Evolutionary conservation across 2,113 vertebrate genomes (phyloP).

Genomic region (Paradisaea rubra): DNA sequence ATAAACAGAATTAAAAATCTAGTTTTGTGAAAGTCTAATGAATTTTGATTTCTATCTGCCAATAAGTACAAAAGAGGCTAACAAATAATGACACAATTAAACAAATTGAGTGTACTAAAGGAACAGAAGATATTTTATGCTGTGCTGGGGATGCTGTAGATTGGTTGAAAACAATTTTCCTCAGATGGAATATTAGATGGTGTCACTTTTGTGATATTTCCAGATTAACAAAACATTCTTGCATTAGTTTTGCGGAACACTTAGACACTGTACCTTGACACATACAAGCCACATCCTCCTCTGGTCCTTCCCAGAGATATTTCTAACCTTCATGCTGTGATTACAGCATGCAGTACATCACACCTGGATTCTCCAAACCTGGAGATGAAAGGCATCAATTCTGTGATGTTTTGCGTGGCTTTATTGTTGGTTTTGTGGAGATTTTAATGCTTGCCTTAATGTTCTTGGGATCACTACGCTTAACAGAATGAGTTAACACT

Average conservation of each 20-base stretch:
- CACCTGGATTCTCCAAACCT: background rate
- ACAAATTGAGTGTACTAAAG: background rate
- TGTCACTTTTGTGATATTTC: background rate
- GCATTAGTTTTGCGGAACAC: background rate
- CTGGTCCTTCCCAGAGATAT: background rate
- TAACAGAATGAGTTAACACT: background rate
- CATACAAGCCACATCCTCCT: background rate
- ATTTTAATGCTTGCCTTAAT: background rate
- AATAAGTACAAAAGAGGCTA: background rate
- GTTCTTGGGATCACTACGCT: background rate
- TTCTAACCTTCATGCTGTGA: background rate
- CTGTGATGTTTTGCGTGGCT: background rate
- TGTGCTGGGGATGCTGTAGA: background rate
- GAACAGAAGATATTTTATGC: background rate
- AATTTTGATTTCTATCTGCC: background rate
- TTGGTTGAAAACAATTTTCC: background rate
- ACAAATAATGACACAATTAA: background rate
- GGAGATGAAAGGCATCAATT: background rate
- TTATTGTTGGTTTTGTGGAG: rapidly evolving
- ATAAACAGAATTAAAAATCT: background rate
- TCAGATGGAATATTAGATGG: background rate
- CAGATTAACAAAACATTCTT: background rate
- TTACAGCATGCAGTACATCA: background rate
- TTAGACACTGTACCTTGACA: background rate
- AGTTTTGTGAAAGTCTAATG: background rate